A percentile compares a stretch with the other conserved stretches of the same genome.
These are phyloP conservation scores for Pygocentrus nattereri DNA, from an alignment of 2,797 vertebrate species.

Conservation along the genomic window DNA sequence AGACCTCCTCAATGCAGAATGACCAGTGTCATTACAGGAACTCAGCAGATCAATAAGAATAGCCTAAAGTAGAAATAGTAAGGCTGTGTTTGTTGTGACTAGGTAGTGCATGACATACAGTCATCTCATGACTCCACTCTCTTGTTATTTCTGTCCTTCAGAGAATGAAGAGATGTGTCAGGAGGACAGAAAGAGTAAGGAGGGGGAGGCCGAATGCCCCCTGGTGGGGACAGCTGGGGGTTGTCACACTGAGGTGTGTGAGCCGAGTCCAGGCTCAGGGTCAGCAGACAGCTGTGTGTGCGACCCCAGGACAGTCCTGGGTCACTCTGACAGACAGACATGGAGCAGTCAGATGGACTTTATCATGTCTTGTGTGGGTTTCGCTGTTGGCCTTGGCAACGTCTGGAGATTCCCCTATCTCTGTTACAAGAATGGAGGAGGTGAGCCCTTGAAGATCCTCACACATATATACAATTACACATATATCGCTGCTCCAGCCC, in stretches of 20 bases:
- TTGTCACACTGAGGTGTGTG: slow-evolving; percentile 64
- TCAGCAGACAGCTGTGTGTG: slow-evolving; percentile 39
- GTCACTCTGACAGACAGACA: slow-evolving; percentile 77
- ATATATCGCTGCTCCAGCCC: background rate
- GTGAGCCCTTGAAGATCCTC: slow-evolving; percentile 65
- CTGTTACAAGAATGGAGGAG: slow-evolving; percentile 89
- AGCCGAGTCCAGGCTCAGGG: slow-evolving; percentile 53
- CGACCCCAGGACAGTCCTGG: slow-evolving; percentile 15
- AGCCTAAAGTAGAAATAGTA: background rate
- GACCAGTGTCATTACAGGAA: slow-evolving; percentile 57
- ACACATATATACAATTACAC: background rate
- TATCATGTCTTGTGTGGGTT: slow-evolving; percentile 89
- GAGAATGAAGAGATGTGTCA: slow-evolving; percentile 67
- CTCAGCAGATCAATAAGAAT: slow-evolving; percentile 45
- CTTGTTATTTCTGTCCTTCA: slow-evolving; percentile 51
- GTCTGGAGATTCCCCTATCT: slow-evolving; percentile 89
- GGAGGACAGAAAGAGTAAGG: slow-evolving; percentile 65
- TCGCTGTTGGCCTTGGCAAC: slow-evolving; percentile 86
- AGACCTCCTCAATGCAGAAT: slow-evolving; percentile 62
- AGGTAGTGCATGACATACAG: background rate
- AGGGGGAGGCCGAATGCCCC: slow-evolving; percentile 66
- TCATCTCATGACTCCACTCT: background rate
- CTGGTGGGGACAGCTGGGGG: slow-evolving; percentile 70
- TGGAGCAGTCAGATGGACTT: slow-evolving; percentile 90
- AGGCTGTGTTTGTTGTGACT: background rate